Evolutionary conservation across 2,888 invertebrate species (phyloP), one percentile per base, ranked within the genome.

Genomic region (Apeira syringaria): DNA sequence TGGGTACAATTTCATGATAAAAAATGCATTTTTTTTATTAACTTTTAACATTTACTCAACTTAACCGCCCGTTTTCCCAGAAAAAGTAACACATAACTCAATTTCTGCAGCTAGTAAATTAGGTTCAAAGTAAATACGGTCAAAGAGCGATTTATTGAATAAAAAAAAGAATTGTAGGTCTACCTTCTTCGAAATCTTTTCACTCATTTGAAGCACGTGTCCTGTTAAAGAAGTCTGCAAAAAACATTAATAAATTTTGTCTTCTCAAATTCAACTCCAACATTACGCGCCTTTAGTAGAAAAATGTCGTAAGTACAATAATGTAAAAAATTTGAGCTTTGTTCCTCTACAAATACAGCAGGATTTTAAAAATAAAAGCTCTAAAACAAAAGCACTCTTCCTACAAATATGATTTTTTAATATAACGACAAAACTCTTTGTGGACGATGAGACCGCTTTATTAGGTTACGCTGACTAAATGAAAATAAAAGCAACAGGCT

Each of bases 381-480:
- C 66, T 69, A 39, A 12, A 17, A 39, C 30, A 29, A 39, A 32
- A 32, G 35, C 61, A 74, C 50, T 57, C 58, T 39, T 48, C 47
- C 49, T 55, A 63, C 60, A 75, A 84, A 83, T 77, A 75, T 77
- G 74, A 68, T 83, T 82, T 77, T 80, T 80, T 76, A 78, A 80
- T 79, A 74, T 78, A 81, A 83, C 66, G 63, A 70, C 74, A 73
- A 64, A 77, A 78, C 74, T 76, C 80, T 85, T 84, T 84, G 82
- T 74, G 70, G 53, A 45, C 55, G 62, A 68, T 59, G 65, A 73
- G 66, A 71, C 64, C 68, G 65, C 71, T 80, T 82, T 84, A 85
- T 85, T 84, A 76, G 65, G 78, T 87, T 85, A 84, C 63, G 66
- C 67, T 66, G 73, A 68, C 64, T 71, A 46, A 83, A 74, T 79